Conservation (phyloP, 2,113 vertebrate genomes). For the Gnathonemus echidnorhynchus region DNA sequence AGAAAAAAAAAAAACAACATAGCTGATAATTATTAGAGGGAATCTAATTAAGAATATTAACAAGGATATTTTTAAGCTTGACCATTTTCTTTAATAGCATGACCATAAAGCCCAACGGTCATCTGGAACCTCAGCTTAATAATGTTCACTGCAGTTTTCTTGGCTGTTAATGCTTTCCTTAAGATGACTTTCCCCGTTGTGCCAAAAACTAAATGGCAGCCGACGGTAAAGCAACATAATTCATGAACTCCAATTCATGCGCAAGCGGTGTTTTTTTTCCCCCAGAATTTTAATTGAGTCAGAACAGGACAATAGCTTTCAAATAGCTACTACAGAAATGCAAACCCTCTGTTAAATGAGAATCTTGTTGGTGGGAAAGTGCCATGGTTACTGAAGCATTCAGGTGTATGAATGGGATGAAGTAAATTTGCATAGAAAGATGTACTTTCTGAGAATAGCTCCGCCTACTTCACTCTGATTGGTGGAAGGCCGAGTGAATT, state of each 20-base stretch:
- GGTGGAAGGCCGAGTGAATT: background rate
- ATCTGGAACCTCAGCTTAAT: background rate
- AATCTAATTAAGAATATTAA: background rate
- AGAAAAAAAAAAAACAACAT: background rate
- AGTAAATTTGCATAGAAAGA: background rate
- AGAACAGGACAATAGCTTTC: background rate
- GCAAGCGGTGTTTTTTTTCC: background rate
- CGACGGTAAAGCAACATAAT: background rate
- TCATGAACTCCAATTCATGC: background rate
- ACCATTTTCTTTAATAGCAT: background rate
- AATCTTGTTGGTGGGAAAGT: background rate
- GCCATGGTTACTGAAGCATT: background rate
- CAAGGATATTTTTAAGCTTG: background rate
- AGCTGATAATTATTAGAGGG: background rate
- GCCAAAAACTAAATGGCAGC: background rate
- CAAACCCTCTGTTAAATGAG: background rate
- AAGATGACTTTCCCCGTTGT: background rate
- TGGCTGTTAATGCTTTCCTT: background rate
- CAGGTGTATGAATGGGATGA: background rate
- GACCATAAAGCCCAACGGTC: background rate
- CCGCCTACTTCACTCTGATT: background rate
- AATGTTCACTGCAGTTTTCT: slow-evolving; percentile 1
- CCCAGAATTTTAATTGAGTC: background rate
- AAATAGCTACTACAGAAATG: background rate
- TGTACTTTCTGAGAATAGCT: background rate